phyloP scores from a whole-genome alignment of 2,113 vertebrate species.

The Hipposideros armiger region DNA sequence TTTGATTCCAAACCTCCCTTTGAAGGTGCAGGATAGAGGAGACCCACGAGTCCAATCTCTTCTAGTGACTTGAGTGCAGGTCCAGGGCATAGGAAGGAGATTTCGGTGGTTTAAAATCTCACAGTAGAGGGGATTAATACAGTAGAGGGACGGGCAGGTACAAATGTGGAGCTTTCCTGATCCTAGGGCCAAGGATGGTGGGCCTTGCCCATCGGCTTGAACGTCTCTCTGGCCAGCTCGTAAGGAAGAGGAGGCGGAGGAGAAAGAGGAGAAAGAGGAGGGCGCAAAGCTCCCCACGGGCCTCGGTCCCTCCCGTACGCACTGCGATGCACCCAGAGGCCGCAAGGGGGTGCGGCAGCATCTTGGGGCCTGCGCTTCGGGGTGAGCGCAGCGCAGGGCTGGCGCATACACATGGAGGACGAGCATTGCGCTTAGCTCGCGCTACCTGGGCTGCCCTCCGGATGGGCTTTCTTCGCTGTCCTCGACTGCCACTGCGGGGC shows the following conservation, averaged over 20 bases:
- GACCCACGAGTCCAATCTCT: background rate
- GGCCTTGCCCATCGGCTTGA: background rate
- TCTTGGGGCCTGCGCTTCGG: conserved; percentile 85
- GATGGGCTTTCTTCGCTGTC: conserved; percentile 90
- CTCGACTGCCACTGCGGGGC: conserved; percentile 90
- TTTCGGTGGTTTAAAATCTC: conserved; percentile 62
- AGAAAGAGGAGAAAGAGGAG: background rate
- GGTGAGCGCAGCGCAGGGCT: conserved; percentile 88
- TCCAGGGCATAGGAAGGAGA: conserved; percentile 61
- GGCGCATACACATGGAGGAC: conserved; percentile 88
- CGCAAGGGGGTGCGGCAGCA: conserved; percentile 85
- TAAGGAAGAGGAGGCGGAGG: background rate
- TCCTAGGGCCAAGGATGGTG: conserved; percentile 30
- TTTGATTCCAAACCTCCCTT: background rate
- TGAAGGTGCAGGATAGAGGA: background rate
- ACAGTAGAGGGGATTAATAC: conserved; percentile 54
- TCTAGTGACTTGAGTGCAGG: conserved; percentile 10
- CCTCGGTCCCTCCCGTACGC: conserved; percentile 84
- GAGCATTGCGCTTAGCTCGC: conserved; percentile 87
- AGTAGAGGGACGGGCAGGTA: no score
- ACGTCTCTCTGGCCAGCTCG: background rate
- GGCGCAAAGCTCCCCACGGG: background rate
- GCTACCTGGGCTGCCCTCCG: conserved; percentile 71
- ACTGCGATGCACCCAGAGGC: conserved; percentile 86
- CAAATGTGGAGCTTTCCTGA: background rate